A percentile compares a stretch with the other conserved stretches of the same genome.
phyloP scores from a whole-genome alignment of 2,888 invertebrate species.

The Hanleya hanleyi region DNA sequence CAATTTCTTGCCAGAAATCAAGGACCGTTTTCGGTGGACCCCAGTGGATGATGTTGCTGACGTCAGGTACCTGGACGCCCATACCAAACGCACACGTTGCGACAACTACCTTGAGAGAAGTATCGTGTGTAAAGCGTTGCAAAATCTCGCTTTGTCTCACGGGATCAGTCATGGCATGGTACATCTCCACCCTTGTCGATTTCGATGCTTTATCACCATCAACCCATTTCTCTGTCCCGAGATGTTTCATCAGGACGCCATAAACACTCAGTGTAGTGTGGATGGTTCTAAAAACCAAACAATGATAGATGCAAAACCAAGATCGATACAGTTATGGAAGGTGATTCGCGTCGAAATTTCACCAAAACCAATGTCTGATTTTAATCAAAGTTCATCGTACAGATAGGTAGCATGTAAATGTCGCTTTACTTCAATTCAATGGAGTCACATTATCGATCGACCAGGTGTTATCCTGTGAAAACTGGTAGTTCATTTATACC shows the following conservation, averaged over 20 bases:
- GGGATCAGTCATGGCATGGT: neutral
- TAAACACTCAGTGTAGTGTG: neutral
- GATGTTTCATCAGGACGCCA: neutral
- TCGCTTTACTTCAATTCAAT: too few relatives aligned
- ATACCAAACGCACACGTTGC: neutral
- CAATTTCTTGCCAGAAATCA: neutral
- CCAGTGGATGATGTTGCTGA: neutral
- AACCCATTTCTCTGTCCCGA: neutral
- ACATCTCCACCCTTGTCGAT: neutral
- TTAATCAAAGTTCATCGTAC: too few relatives aligned
- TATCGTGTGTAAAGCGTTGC: neutral
- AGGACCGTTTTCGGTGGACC: neutral
- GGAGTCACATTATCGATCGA: too few relatives aligned
- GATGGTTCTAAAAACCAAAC: too few relatives aligned
- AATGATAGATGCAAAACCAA: too few relatives aligned
- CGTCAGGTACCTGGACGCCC: neutral
- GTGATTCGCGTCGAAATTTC: too few relatives aligned
- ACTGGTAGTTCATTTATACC: too few relatives aligned
- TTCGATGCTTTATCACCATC: neutral
- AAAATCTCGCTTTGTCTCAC: neutral
- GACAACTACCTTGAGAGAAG: conserved; percentile 1
- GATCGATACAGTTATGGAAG: too few relatives aligned
- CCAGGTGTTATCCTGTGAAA: too few relatives aligned
- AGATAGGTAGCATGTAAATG: too few relatives aligned
- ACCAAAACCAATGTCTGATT: too few relatives aligned